A percentile compares a stretch with the other conserved stretches of the same genome.
These are phyloP conservation scores for Eristalis intricaria DNA, from an alignment of 2,888 invertebrate species.

Conservation along the genomic window DNA sequence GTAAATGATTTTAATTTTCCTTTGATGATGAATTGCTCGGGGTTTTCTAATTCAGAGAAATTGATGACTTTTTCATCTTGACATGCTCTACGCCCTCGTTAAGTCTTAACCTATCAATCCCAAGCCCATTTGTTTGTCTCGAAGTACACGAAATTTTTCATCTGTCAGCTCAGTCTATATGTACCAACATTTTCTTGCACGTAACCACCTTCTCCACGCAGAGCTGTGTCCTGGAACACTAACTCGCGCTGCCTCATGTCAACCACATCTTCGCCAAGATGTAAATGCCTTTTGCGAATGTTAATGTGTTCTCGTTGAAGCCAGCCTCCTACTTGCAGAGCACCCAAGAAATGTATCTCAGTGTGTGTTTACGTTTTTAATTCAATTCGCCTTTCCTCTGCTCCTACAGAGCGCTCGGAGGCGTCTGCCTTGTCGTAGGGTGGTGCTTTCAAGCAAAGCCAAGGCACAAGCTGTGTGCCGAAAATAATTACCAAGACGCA, in stretches of 20 bases:
- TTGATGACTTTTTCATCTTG: too few species aligned
- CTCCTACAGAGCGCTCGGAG: background rate
- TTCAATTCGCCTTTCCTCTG: background rate
- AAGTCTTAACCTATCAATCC: background rate
- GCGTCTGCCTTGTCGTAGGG: background rate
- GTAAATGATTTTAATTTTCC: too few species aligned
- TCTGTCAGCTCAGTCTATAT: background rate
- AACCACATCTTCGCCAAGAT: background rate
- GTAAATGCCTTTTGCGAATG: background rate
- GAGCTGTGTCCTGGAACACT: background rate
- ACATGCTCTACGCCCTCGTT: background rate
- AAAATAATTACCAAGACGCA: slow-evolving; percentile 38
- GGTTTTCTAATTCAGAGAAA: background rate
- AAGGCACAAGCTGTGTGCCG: slow-evolving; percentile 12
- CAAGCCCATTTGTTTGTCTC: background rate
- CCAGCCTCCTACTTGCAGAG: background rate
- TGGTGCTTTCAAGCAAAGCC: background rate
- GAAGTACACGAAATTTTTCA: background rate
- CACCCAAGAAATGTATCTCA: background rate
- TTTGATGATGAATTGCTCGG: too few species aligned
- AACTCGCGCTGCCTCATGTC: background rate
- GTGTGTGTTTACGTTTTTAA: background rate
- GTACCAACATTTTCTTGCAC: background rate
- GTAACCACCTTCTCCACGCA: background rate
- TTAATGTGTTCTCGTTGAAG: background rate